Evolutionary conservation across 2,888 invertebrate genomes (phyloP), one percentile per base, ranked within the genome.

Genomic region (Luperina testacea): DNA sequence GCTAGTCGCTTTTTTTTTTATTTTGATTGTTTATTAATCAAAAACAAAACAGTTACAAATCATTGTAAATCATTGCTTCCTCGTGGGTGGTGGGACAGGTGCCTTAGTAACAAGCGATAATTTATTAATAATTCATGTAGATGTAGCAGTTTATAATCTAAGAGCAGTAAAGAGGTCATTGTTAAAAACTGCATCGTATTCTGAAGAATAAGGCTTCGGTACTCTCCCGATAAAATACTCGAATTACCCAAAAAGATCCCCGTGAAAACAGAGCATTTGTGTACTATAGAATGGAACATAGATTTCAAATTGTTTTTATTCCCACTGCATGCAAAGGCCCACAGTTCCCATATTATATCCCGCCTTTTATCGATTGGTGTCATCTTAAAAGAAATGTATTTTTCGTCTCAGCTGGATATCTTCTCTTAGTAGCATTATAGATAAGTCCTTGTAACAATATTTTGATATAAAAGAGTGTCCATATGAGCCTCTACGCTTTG

Each of bases 111-210:
- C 13, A 45, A 38, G 13, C 15, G 24, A 68, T 48, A 27, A 57
- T 27, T 75, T 81, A 75, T 63, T 24, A 17, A 32, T 11, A 75
- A 3, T 20, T 75, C 32, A 13, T 80, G 53, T 15, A 6, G 9
- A 7, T 48, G n/a, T 20, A 20, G 68, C 53, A 68, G 38, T 68
- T 64, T 48, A 69, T 42, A 57, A 76, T 32, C 11, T 53, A 48
- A 51, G 20, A 63, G 32, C 38, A n/a, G 3, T 51, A n/a, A 63
- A 72, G 45, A n/a, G 15, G 24, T 38, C 53, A 57, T 57, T 72
- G 27, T 48, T 27, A 20, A 27, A 42, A 69, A 27, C 27, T 69
- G 20, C 20, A 27, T 27, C 42, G n/a, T 68, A 20, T 20, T 24
- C 53, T 20, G 11, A 20, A 68, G 45, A 20, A 45, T 20, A 7